phyloP scores from a whole-genome alignment of 2,113 vertebrate species.

The Pampusana beccarii region DNA sequence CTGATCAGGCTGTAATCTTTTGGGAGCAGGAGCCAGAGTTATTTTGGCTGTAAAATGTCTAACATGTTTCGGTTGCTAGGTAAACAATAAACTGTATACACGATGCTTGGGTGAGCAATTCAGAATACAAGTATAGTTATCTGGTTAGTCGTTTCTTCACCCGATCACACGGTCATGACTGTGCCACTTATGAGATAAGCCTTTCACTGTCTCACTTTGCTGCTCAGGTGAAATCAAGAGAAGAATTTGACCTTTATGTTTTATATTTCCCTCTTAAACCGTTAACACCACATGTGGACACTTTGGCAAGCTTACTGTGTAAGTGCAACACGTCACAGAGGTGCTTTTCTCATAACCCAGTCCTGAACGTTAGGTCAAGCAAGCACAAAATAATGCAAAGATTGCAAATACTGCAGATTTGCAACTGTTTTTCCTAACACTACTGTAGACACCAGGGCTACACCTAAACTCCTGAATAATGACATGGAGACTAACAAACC shows the following conservation, averaged over 20 bases:
- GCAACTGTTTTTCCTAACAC: accelerated
- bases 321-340: background rate
- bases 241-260: background rate
- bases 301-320: accelerated
- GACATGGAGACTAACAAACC: background rate
- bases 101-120: background rate
- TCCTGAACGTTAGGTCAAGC: background rate
- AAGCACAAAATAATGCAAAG: accelerated
- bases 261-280: background rate
- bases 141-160: slow-evolving; percentile 27
- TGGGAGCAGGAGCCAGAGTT: background rate
- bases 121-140: background rate
- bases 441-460: accelerated
- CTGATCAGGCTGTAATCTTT: background rate
- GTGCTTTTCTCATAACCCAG: background rate
- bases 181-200: background rate
- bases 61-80: slow-evolving; percentile 17
- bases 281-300: accelerated
- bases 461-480: accelerated
- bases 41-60: background rate
- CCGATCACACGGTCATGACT: slow-evolving; percentile 44
- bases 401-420: accelerated
- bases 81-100: slow-evolving; percentile 5
- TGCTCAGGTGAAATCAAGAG: slow-evolving; percentile 3
- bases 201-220: background rate